Evolutionary conservation across 92 coral and sea anemone genomes (phyloP).

Genomic region (Phenganax marumi): DNA sequence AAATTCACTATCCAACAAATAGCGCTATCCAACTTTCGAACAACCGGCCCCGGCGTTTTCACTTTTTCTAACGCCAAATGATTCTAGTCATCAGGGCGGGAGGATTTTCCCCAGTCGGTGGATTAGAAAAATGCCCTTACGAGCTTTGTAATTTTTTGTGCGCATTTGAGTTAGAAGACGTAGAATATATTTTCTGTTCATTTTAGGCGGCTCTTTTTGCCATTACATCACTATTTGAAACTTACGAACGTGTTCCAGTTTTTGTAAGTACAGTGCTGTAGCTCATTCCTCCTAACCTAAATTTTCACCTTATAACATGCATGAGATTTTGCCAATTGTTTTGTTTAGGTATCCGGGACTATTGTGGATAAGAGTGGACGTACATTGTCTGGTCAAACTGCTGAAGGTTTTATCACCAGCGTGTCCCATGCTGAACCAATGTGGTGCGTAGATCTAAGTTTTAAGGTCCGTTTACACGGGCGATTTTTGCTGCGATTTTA

Average conservation of each 20-base stretch:
- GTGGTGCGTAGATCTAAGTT: constrained; percentile 72
- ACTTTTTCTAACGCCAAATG: no score
- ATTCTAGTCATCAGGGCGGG: no score
- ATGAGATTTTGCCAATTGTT: background rate
- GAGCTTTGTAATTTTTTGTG: no score
- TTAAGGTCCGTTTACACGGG: no score
- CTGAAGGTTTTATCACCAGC: constrained; percentile 89
- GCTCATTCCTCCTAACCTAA: background rate
- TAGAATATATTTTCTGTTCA: no score
- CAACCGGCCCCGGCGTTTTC: no score
- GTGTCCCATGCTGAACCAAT: constrained; percentile 88
- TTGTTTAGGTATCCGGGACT: constrained; percentile 83
- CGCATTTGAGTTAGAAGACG: no score
- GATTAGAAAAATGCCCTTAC: no score
- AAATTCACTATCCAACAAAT: no score
- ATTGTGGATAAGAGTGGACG: constrained; percentile 99
- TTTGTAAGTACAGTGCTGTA: constrained; percentile 67
- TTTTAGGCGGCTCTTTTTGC: constrained; percentile 97
- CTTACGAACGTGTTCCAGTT: constrained; percentile 75
- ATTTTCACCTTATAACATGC: background rate
- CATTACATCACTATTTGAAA: constrained; percentile 76
- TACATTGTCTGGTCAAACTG: constrained; percentile 95
- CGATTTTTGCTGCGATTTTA: no score
- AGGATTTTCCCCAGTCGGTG: no score
- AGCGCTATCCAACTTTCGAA: no score